Percentiles rank a stretch among this genome's conserved stretches.
phyloP scores from a whole-genome alignment of 1,140 invertebrate species.

The Drosophila pallidifrons region DNA sequence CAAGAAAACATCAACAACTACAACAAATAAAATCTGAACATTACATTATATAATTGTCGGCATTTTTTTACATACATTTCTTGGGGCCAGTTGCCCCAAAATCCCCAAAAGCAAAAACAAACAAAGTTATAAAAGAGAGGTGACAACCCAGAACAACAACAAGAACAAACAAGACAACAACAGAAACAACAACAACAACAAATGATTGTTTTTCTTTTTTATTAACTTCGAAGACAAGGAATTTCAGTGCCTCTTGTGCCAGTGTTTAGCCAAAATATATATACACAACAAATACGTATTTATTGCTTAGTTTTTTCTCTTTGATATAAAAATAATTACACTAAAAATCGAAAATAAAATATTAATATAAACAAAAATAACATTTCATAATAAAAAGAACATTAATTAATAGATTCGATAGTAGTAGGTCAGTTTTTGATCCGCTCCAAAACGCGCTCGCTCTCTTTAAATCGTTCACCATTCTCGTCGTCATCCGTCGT shows the following conservation, averaged over 20 bases:
- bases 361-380: constrained; percentile 17
- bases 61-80: constrained; percentile 72
- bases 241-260: constrained; percentile 83
- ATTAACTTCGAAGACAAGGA: constrained; percentile 83
- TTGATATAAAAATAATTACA: constrained; percentile 71
- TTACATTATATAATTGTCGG: constrained; percentile 73
- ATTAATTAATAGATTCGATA: constrained; percentile 32
- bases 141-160: constrained; percentile 37
- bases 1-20: constrained; percentile 27
- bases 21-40: constrained; percentile 49
- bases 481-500: constrained; percentile 42
- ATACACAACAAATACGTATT: constrained; percentile 83
- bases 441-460: constrained; percentile 26
- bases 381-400: constrained; percentile 21
- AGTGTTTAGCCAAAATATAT: constrained; percentile 84
- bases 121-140: constrained; percentile 20
- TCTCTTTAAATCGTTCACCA: constrained; percentile 34
- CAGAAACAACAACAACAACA: constrained; percentile 47
- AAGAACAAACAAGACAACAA: constrained; percentile 29
- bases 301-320: constrained; percentile 83
- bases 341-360: constrained; percentile 51
- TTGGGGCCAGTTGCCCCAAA: constrained; percentile 34
- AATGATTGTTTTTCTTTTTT: constrained; percentile 65
- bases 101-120: constrained; percentile 15
- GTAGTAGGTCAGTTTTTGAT: constrained; percentile 34